phyloP scores from a whole-genome alignment of 53 echinoderm and acorn worm species.

The Stichopus horrens region DNA sequence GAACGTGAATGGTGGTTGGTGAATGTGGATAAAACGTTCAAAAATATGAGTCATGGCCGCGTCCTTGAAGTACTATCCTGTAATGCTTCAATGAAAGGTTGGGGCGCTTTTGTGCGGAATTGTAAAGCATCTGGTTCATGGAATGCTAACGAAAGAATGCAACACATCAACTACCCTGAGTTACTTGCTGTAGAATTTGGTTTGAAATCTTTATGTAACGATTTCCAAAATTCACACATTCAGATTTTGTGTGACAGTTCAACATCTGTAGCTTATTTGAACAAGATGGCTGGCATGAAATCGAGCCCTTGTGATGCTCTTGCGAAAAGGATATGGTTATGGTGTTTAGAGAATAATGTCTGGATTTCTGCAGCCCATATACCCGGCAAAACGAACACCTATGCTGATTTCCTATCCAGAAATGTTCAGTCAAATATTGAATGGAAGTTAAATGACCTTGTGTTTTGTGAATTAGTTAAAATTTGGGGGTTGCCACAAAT shows the following conservation, averaged over 20 bases:
- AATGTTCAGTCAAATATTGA: constrained; percentile 39
- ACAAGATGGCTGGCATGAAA: constrained; percentile 49
- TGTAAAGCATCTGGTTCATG: constrained; percentile 47
- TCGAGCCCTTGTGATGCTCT: constrained; percentile 31
- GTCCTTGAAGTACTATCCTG: background rate
- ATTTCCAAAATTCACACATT: constrained; percentile 18
- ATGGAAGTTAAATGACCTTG: constrained; percentile 43
- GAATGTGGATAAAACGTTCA: constrained; percentile 33
- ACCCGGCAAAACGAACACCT: constrained; percentile 33
- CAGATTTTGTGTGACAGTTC: constrained; percentile 48
- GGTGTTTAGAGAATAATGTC: constrained; percentile 30
- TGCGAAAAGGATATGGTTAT: constrained; percentile 39
- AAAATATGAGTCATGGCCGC: constrained; percentile 15
- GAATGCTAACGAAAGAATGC: constrained; percentile 35
- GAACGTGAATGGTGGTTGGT: constrained; percentile 55
- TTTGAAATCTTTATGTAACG: constrained; percentile 32
- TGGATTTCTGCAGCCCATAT: constrained; percentile 50
- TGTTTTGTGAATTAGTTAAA: constrained; percentile 10
- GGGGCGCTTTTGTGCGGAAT: constrained; percentile 32
- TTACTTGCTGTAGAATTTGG: constrained; percentile 49
- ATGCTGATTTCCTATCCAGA: constrained; percentile 42
- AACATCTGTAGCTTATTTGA: constrained; percentile 55
- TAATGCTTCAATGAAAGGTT: constrained; percentile 57
- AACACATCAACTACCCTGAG: constrained; percentile 51
- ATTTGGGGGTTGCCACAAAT: background rate